These are phyloP conservation scores for Smittia sp. DNA, from an alignment of 2,888 invertebrate species.

Conservation along the genomic window DNA sequence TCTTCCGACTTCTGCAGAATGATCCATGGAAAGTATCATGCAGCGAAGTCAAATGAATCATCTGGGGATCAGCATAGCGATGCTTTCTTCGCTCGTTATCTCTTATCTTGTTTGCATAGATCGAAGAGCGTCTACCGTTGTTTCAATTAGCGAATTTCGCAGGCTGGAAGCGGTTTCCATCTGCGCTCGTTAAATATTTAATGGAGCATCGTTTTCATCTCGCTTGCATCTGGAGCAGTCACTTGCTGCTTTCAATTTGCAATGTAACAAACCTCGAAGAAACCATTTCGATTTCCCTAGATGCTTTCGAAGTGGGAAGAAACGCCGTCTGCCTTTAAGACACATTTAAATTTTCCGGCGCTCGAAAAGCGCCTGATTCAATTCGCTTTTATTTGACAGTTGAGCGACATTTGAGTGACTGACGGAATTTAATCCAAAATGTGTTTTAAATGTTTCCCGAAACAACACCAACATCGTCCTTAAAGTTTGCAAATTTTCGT, in stretches of 20 bases:
- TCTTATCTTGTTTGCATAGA: background rate
- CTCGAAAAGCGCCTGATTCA: background rate
- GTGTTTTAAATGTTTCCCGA: background rate
- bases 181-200: background rate
- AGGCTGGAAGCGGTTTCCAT: background rate
- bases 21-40: background rate
- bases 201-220: background rate
- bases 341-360: background rate
- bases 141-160: background rate
- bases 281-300: background rate
- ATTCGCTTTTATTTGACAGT: conserved; percentile 35
- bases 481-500: background rate
- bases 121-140: background rate
- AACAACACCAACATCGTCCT: background rate
- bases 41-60: conserved; percentile 13
- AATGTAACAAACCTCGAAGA: background rate
- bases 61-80: background rate
- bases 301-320: background rate
- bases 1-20: background rate
- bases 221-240: background rate
- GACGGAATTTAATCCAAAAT: background rate
- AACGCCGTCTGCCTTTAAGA: background rate
- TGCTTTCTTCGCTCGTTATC: background rate
- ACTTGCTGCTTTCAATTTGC: background rate
- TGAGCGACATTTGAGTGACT: conserved; percentile 36